Conservation (phyloP, 1,140 invertebrate genomes). For the Caerostris darwini region DNA sequence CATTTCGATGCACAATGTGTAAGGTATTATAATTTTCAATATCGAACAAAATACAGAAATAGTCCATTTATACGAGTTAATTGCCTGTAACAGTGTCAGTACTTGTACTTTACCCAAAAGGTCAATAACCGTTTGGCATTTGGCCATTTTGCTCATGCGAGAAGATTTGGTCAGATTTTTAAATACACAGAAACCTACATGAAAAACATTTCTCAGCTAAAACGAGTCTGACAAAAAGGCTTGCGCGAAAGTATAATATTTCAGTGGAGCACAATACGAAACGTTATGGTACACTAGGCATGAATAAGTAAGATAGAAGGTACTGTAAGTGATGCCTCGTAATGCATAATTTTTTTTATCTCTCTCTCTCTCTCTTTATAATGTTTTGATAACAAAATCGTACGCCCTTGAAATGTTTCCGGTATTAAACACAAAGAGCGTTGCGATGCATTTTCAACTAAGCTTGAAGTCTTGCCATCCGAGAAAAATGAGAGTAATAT, state of each 20-base stretch:
- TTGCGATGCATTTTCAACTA: not conserved
- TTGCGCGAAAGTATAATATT: not conserved
- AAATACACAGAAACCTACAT: not conserved
- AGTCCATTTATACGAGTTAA: not conserved
- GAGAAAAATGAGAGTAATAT: not conserved
- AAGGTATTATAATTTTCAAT: no score
- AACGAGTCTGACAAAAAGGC: not conserved
- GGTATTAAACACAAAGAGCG: not conserved
- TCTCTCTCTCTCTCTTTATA: not conserved
- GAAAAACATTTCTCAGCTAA: not conserved
- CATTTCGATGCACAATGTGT: no score
- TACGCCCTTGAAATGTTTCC: not conserved
- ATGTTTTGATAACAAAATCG: not conserved
- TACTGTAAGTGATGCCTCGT: not conserved
- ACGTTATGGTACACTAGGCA: not conserved
- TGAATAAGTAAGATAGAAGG: not conserved
- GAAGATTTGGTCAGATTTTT: not conserved
- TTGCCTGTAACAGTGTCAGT: not conserved
- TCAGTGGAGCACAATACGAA: not conserved
- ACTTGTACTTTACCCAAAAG: not conserved
- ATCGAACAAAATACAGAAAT: no score
- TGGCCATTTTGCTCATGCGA: not conserved
- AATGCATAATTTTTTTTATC: not conserved
- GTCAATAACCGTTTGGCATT: slow-evolving; percentile 9
- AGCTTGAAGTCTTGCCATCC: not conserved